Percentiles rank a stretch among this genome's conserved stretches.
Evolutionary conservation across 2,113 vertebrate species (phyloP).

Genomic region (Pelusios castaneus): DNA sequence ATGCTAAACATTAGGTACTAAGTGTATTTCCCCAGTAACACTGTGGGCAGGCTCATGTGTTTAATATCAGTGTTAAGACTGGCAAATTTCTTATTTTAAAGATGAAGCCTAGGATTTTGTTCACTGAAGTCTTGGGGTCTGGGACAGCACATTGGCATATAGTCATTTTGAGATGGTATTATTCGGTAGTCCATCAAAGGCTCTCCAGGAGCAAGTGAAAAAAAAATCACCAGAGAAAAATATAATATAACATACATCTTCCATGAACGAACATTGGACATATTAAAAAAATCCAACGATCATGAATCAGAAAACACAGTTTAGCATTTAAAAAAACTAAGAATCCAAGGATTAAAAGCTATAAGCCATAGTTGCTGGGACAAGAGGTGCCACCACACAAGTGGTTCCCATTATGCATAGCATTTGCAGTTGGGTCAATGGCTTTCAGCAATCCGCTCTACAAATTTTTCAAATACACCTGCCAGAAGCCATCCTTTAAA

Average conservation of each 20-base stretch:
- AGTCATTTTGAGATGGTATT: background rate
- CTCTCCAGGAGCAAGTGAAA: background rate
- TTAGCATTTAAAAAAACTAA: slow-evolving; percentile 32
- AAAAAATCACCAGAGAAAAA: background rate
- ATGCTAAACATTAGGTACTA: background rate
- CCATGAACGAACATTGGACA: background rate
- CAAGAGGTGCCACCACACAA: no score
- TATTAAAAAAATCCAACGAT: background rate
- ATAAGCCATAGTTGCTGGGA: background rate
- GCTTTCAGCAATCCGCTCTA: no score
- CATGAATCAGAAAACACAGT: background rate
- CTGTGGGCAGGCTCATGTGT: background rate
- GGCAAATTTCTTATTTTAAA: background rate
- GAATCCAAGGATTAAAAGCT: background rate
- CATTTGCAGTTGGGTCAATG: no score
- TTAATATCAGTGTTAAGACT: rapidly evolving
- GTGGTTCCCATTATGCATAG: no score
- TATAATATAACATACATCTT: background rate
- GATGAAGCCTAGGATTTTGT: background rate
- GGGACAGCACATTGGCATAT: background rate
- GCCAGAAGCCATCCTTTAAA: background rate
- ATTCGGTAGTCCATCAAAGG: background rate
- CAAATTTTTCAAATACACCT: no score
- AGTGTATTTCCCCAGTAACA: background rate
- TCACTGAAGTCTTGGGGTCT: background rate